Evolutionary conservation across 1,140 invertebrate genomes (phyloP), one percentile per base, ranked within the genome.

Genomic region (Bilobella aurantiaca): DNA sequence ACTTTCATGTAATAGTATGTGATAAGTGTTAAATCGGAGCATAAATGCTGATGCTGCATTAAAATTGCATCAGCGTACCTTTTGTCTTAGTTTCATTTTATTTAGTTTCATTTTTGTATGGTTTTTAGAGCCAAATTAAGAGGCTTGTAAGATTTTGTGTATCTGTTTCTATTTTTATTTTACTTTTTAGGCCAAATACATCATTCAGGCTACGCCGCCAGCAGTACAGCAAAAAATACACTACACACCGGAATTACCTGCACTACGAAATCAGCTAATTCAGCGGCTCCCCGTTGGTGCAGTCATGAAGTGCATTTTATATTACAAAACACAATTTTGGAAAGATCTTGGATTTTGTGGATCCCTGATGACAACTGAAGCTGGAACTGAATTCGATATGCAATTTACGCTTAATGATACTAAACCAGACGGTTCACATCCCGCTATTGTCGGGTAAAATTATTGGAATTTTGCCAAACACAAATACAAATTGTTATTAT

Each of bases 221-320:
- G 65, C 64, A n/a, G 58, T 65, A 27, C 56, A 70, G 28, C 62
- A 61, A 1, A 73, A 73, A 53, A 76, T 79, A 28, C 62, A 72
- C 16, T 79, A 77, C 69, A 60, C 64, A 12, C 78, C 78, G 25
- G 37, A 53, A 18, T 65, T 79, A n/a, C 75, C 76, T 12, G 64
- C 69, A 27, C 60, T 66, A 16, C 76, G 75, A 63, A 59, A 64
- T 28, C 69, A 76, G 25, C 61, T 79, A 0, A 71, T 74, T 29
- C 74, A 75, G 56, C 70, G 74, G 53, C 76, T 78, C 73, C 75
- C 74, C 29, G 65, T 75, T 14, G 76, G 77, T 18, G 69, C 75
- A 67, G 62, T 78, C 14, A 75, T 73, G 21, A 79, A 79, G 70
- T 74, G 78, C 30, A 75, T 79, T 18, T 68, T 78, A 8, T 78